Percentiles rank a stretch among this genome's conserved stretches.
Conservation (phyloP, 2,113 vertebrate genomes). For the Mandrillus leucophaeus region DNA sequence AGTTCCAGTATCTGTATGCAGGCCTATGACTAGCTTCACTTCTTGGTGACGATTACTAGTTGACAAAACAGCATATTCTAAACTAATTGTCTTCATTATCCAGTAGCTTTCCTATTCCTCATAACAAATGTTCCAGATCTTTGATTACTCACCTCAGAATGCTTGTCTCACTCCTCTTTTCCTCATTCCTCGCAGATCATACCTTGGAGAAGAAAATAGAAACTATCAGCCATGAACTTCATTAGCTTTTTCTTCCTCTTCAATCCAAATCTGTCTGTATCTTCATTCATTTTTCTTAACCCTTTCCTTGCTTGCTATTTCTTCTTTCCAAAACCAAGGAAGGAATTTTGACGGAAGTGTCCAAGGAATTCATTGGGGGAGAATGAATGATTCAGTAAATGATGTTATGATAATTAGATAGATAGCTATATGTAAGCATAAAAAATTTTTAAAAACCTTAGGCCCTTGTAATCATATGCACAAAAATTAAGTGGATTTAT, state of each 20-base stretch:
- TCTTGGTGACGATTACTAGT: background rate
- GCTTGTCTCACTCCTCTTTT: background rate
- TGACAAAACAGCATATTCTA: background rate
- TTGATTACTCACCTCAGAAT: background rate
- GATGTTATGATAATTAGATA: background rate
- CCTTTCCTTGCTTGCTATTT: background rate
- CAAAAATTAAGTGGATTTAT: background rate
- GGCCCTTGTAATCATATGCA: background rate
- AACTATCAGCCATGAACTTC: background rate
- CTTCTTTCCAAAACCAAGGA: background rate
- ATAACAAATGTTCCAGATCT: background rate
- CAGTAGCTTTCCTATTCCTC: background rate
- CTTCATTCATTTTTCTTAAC: background rate
- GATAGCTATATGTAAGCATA: background rate
- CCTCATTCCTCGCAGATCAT: background rate
- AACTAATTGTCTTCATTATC: background rate
- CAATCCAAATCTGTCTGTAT: background rate
- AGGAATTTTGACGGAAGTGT: background rate
- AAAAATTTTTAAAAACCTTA: background rate
- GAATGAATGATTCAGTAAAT: background rate
- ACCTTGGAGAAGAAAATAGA: background rate
- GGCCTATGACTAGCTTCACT: background rate
- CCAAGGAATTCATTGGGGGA: background rate
- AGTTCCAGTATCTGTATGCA: background rate
- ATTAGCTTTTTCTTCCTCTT: background rate